A percentile compares a stretch with the other conserved stretches of the same genome.
These are phyloP conservation scores for Hyperopisus bebe DNA, from an alignment of 2,113 vertebrate species.

Conservation along the genomic window DNA sequence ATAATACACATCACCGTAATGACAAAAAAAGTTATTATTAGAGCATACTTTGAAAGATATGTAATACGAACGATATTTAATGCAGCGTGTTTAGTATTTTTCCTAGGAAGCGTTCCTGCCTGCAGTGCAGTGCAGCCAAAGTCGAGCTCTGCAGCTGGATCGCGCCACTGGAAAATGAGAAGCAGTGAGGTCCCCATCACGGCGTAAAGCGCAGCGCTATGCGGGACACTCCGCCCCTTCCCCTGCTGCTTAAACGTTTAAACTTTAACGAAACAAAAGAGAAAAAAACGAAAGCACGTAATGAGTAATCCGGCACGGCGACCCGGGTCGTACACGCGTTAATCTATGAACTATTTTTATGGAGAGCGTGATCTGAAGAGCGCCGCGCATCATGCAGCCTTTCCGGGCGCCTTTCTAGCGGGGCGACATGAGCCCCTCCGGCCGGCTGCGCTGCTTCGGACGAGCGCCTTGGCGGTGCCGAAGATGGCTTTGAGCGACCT, in stretches of 20 bases:
- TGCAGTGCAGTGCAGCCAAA: neutral
- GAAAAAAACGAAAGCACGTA: neutral
- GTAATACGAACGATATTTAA: neutral
- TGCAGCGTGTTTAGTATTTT: neutral
- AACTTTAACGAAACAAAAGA: neutral
- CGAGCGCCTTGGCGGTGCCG: conserved; percentile 14
- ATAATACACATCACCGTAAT: neutral
- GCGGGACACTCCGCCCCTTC: conserved; percentile 21
- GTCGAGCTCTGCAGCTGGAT: neutral
- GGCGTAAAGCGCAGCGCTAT: neutral
- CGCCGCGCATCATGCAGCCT: neutral
- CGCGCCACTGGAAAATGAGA: conserved; percentile 6
- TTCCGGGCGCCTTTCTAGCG: conserved; percentile 16
- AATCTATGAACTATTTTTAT: neutral
- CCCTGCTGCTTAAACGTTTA: neutral
- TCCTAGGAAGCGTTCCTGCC: neutral
- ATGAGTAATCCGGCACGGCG: neutral
- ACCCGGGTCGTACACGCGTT: neutral
- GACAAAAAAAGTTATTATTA: neutral
- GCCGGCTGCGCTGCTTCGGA: conserved; percentile 3
- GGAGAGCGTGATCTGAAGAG: neutral
- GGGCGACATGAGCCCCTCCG: neutral
- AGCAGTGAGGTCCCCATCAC: neutral
- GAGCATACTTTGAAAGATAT: neutral
- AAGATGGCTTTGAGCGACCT: conserved; percentile 33